Evolutionary conservation across 1,140 invertebrate species (phyloP), one percentile per base, ranked within the genome.

Genomic region (Bactericera cockerelli): DNA sequence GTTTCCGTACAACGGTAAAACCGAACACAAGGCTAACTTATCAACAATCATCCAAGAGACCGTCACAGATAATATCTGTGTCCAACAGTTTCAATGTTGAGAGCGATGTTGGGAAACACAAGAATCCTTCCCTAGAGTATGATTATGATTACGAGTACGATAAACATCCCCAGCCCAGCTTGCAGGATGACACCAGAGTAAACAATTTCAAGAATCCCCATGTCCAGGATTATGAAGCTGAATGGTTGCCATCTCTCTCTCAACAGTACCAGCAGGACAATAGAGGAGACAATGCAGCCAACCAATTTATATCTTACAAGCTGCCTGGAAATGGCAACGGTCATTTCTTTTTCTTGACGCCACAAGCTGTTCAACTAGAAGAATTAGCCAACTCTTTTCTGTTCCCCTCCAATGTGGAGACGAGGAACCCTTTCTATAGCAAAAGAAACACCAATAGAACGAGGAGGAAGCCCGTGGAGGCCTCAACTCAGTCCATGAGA

Each of bases 341-440:
- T 0, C 83, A 86, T 70, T 82, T 86, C 66, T 86, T 86, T 67
- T 85, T 86, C 72, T 69, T 86, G 33, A 83, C 84, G 36, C 84
- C 84, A 1, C 82, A 83, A 66, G 73, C 78, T 6, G 42, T 49
- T 6, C 42, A 49, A 49, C 42, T 49, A 16, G 42, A 49, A 49
- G 42, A 49, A 49, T 16, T 49, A 16, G 42, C 42, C n/a, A 49
- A 49, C 22, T 4, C 42, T 19, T 49, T 49, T 22, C n/a, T 49
- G 4, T 49, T 49, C 19, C 42, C 42, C 3, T 49, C 42, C 4
- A 49, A 49, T 22, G 42, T 49, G 19, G 42, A 49, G 19, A 19
- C 42, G 8, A 16, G 42, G 22, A 49, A 22, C 19, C 6, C 6
- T 49, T 49, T 19, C 22, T 49, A 49, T n/a, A 49, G 19, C 19